Evolutionary conservation across 2,113 vertebrate genomes (phyloP), one percentile per base, ranked within the genome.

Genomic region (Ailurus styani): DNA sequence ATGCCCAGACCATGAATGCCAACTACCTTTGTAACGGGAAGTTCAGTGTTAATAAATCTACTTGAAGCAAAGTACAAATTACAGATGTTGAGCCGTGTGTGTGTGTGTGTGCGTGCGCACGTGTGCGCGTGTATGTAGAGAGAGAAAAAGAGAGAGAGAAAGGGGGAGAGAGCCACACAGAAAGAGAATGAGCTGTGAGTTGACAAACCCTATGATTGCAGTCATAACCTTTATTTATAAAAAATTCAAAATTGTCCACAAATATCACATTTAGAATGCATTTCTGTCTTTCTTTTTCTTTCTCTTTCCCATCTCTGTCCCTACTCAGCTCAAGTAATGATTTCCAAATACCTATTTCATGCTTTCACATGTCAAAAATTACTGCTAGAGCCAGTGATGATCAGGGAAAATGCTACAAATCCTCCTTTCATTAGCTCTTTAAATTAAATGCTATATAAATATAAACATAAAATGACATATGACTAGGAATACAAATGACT

Each of bases 391-490:
- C 50, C 14, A 66, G 7, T 34, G 54, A 31, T 72, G 50, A 14
- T 87, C 6, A 12, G 84, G 23, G 40, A 75, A 90, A 95, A 93
- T 87, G 42, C n/a, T 47, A 5, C 34, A 86, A 57, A 94, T 85
- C 17, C 7, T 70, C n/a, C 50, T 93, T 86, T 89, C 66, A 93
- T 97, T 94, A 98, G 94, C 83, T 91, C 79, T 93, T 94, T 88
- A 97, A 91, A 95, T 97, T 96, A 95, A 95, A 87, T 93, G 87
- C 25, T 68, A 47, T 87, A 81, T 77, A 93, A 91, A 91, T 77
- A 93, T 57, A 93, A 90, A 85, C 62, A 92, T 68, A 57, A 52
- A 94, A 57, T 78, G 70, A 83, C n/a, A 70, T 64, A 66, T 57
- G 37, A 91, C 54, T 57, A 84, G 34, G 45, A 91, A 42, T 45